Base-by-base conservation (phyloP, 2,113 vertebrate genomes). In the Typhlomys cinereus region DNA sequence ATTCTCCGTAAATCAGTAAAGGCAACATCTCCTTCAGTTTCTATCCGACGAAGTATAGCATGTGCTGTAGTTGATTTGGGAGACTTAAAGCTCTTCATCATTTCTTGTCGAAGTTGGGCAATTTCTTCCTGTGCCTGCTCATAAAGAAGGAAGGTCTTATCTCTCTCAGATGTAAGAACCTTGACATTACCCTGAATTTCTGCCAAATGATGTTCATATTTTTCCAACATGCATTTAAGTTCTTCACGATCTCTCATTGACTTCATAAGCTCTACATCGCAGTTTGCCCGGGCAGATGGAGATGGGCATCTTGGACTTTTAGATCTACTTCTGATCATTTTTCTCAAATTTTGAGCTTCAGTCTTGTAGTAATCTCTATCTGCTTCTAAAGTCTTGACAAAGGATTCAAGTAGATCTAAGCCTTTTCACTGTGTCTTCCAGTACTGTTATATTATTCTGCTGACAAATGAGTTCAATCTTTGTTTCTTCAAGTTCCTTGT, bases 151-250 rank as follows among this genome's bases (percentile, higher is more conserved):
- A 96, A 94, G 84, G 94, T 97, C 97, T 98, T 98, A 81, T 99
- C 98, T 93, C 98, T 97, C 80, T 98, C 98, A 66, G 98, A 98
- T 88, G 97, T 98, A 91, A 98, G 98, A 95, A 99, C 98, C 93
- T 98, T 98, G 69, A 98, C 71, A 52, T 98, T 98, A 87, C 97
- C 98, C 97, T 98, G 98, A 94, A 98, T 98, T 98, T 99, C 98
- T 94, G 98, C 97, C 92, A 98, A 67, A 91, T 97, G 96, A 57
- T 93, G 93, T 88, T 99, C 96, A 59, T 98, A 97, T 93, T 98
- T 98, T 95, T 98, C 98, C 94, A 98, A 88, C 64, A 96, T 97
- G 92, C 96, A 97, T 90, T 97, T 98, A 90, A 98, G 93, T 67
- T 98, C 97, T 96, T 99, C 98, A 91, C 48, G 46, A 93, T 99